Conservation (phyloP, 1,140 invertebrate species). For the Neodiprion virginianus region DNA sequence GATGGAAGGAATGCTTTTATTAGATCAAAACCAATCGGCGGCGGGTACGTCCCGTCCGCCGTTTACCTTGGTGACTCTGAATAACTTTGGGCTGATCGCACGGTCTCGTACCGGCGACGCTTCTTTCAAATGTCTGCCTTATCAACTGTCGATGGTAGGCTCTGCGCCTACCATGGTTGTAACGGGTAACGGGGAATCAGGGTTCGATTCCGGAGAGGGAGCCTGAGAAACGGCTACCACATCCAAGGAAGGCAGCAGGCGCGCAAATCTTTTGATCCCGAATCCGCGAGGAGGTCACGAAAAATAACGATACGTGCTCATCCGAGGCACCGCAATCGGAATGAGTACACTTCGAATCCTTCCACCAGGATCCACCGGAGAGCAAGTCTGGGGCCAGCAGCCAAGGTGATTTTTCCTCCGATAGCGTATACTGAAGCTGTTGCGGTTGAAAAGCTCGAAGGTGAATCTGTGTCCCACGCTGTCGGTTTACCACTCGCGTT, state of each 20-base stretch:
- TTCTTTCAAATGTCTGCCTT: constrained; percentile 89
- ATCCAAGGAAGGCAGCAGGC: constrained; percentile 92
- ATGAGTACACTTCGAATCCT: constrained; percentile 90
- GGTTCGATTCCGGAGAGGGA: no score
- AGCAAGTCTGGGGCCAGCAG: constrained; percentile 92
- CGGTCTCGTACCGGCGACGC: constrained; percentile 75
- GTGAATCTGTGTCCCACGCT: constrained; percentile 72
- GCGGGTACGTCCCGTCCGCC: constrained; percentile 44
- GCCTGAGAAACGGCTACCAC: constrained; percentile 92
- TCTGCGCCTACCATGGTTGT: constrained; percentile 78
- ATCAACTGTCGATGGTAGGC: constrained; percentile 86
- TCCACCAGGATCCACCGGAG: constrained; percentile 89
- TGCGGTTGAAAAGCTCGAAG: constrained; percentile 82
- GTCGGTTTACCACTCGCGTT: constrained; percentile 65
- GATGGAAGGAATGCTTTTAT: constrained; percentile 75
- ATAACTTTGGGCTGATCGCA: constrained; percentile 82
- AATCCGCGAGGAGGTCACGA: constrained; percentile 82
- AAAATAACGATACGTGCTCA: constrained; percentile 87
- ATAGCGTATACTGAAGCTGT: constrained; percentile 89
- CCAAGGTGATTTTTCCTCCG: constrained; percentile 92
- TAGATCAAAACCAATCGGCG: constrained; percentile 47
- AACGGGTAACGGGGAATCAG: constrained; percentile 69
- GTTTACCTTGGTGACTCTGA: constrained; percentile 77
- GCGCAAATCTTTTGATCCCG: constrained; percentile 82
- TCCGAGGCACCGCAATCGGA: constrained; percentile 83